phyloP scores from a whole-genome alignment of 2,888 invertebrate species.

The Plagodis dolabraria region DNA sequence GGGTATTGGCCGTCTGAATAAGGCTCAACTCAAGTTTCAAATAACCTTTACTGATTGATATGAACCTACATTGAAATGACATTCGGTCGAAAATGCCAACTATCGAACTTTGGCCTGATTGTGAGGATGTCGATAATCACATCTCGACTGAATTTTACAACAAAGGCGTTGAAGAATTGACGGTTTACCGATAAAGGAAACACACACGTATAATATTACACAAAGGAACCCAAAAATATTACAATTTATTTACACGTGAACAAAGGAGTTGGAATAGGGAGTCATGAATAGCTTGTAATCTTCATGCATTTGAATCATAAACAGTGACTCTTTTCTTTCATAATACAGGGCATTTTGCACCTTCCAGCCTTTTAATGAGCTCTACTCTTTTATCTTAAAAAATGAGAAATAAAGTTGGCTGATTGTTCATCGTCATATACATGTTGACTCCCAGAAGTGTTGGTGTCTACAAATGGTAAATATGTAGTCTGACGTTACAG shows the following conservation, averaged over 20 bases:
- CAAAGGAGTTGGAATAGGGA: slow-evolving; percentile 5
- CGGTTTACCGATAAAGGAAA: slow-evolving; percentile 26
- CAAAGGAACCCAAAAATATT: slow-evolving; percentile 18
- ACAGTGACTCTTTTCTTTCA: neutral
- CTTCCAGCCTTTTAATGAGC: too few relatives aligned
- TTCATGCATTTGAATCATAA: slow-evolving; percentile 8
- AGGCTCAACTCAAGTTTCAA: slow-evolving; percentile 17
- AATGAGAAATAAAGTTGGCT: too few relatives aligned
- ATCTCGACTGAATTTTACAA: slow-evolving; percentile 40
- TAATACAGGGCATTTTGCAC: too few relatives aligned
- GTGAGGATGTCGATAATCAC: slow-evolving; percentile 41
- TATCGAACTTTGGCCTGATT: slow-evolving; percentile 45
- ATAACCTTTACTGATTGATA: slow-evolving; percentile 25
- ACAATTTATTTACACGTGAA: slow-evolving; percentile 8
- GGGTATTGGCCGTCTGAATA: slow-evolving; percentile 6
- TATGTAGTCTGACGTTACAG: too few relatives aligned
- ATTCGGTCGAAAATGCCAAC: slow-evolving; percentile 49
- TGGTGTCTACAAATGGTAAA: too few relatives aligned
- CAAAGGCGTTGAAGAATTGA: slow-evolving; percentile 42
- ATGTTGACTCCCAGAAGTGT: too few relatives aligned
- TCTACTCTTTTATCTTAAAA: too few relatives aligned
- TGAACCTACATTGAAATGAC: slow-evolving; percentile 35
- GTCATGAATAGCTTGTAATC: slow-evolving; percentile 4
- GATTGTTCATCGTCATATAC: too few relatives aligned
- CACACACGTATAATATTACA: slow-evolving; percentile 6